A percentile compares a stretch with the other conserved stretches of the same genome.
These are phyloP conservation scores for Scaptomyza tumidula DNA, from an alignment of 2,888 invertebrate species.

Conservation along the genomic window DNA sequence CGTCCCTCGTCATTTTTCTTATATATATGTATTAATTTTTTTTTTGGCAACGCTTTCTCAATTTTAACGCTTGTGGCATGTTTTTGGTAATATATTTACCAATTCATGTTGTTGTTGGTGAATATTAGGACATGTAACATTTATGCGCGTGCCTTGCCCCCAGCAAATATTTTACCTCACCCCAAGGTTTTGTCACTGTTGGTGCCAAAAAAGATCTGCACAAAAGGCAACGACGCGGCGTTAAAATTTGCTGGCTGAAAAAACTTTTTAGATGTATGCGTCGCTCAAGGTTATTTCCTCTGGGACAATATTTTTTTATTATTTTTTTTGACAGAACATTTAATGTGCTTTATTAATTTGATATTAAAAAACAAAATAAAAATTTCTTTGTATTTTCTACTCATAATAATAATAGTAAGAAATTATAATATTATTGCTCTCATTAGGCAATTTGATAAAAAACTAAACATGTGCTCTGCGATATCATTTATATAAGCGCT, in stretches of 20 bases:
- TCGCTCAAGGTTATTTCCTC: constrained; percentile 7
- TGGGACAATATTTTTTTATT: constrained; percentile 1
- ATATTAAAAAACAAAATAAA: no score
- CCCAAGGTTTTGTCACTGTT: constrained; percentile 51
- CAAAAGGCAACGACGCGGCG: constrained; percentile 27
- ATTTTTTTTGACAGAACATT: neutral
- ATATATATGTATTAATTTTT: constrained; percentile 62
- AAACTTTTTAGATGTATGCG: constrained; percentile 38
- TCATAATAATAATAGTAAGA: no score
- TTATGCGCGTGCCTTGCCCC: constrained; percentile 43
- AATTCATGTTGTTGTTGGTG: constrained; percentile 63
- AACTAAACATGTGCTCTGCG: no score
- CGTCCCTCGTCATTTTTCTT: constrained; percentile 38
- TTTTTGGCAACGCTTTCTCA: constrained; percentile 43
- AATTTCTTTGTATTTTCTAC: no score
- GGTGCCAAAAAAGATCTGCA: constrained; percentile 37
- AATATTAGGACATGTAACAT: constrained; percentile 73
- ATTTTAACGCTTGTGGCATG: constrained; percentile 62
- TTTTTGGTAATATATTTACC: constrained; percentile 37
- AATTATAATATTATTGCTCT: no score
- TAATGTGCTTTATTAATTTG: neutral
- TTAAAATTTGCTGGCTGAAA: constrained; percentile 43
- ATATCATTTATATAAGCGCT: no score
- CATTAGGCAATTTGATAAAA: no score
- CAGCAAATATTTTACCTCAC: constrained; percentile 24